Percentiles rank a stretch among this genome's conserved stretches.
Evolutionary conservation across 1,140 invertebrate species (phyloP).

Genomic region (Trigoniulus corallinus): DNA sequence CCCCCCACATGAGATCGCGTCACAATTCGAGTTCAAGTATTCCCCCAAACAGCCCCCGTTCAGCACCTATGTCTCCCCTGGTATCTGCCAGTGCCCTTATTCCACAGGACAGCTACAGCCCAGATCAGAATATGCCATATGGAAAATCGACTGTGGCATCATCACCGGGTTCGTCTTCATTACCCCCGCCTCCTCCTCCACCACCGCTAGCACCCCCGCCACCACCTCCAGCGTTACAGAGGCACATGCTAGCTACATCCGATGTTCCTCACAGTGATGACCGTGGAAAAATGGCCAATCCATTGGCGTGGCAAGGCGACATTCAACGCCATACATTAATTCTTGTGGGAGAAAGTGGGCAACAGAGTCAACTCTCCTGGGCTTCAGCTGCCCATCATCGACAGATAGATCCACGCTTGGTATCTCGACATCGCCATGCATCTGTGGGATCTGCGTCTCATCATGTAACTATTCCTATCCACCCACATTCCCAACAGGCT

Average conservation of each 20-base stretch:
- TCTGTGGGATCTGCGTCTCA: neutral
- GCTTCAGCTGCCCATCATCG: neutral
- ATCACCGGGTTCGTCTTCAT: conserved; percentile 1
- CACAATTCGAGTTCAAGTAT: conserved; percentile 16
- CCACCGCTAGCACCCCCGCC: conserved; percentile 5
- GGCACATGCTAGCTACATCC: neutral
- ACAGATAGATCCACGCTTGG: neutral
- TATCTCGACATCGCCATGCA: conserved; percentile 3
- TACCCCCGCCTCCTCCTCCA: conserved; percentile 9
- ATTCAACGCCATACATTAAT: neutral
- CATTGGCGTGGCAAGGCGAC: neutral
- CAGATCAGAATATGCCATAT: neutral
- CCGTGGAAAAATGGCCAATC: neutral
- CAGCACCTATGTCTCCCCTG: conserved; percentile 19
- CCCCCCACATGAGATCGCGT: conserved; percentile 12
- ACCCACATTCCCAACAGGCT: conserved; percentile 1
- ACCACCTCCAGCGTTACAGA: neutral
- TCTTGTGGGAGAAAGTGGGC: neutral
- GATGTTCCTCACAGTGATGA: neutral
- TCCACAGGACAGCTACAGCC: conserved; percentile 7
- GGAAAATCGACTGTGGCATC: neutral
- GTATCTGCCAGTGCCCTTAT: conserved; percentile 7
- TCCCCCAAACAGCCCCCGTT: conserved; percentile 16
- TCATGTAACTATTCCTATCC: conserved; percentile 2
- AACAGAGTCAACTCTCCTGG: neutral